Evolutionary conservation across 2,888 invertebrate genomes (phyloP), one percentile per base, ranked within the genome.

Genomic region (Zygaena filipendulae): DNA sequence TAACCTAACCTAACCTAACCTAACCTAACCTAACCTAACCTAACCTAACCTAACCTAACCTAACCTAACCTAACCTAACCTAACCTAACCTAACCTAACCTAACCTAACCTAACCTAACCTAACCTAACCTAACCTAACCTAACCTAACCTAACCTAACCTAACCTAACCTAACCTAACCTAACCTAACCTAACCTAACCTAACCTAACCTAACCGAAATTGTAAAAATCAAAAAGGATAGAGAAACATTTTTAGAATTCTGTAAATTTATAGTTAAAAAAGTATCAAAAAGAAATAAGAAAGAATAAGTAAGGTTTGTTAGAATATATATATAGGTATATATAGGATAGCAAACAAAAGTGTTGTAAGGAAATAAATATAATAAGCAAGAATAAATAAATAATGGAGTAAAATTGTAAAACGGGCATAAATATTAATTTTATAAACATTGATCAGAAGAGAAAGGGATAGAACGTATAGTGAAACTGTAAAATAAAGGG

Each of bases 191-290:
- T 33, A 39, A 33, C 39, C 35, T 32, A 36, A 33, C 39, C 33
- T 34, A 39, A 32, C 36, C 33, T 35, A 42, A 35, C 32, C 38
- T 38, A 45, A 36, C 39, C 35, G 38, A 45, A 36, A 43, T 40
- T 38, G 42, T 35, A 37, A 37, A 37, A 43, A 34, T 25, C 30
- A 21, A 30, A 30, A 23, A 26, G 26, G 22, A 26, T 26, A 26
- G 26, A 21, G 26, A 19, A 26, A 30, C 25, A 26, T 23, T n/a
- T n/a, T n/a, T n/a, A n/a, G n/a, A n/a, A n/a, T n/a, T n/a, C n/a
- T n/a, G n/a, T n/a, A n/a, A n/a, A n/a, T n/a, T n/a, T n/a, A n/a
- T n/a, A n/a, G n/a, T n/a, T n/a, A n/a, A n/a, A n/a, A n/a, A n/a
- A n/a, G n/a, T n/a, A n/a, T n/a, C n/a, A n/a, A n/a, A n/a, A n/a